Evolutionary conservation across 30 jellyfish, hydroid and myxozoan genomes (phyloP).

Genomic region (Sanderia malayensis): DNA sequence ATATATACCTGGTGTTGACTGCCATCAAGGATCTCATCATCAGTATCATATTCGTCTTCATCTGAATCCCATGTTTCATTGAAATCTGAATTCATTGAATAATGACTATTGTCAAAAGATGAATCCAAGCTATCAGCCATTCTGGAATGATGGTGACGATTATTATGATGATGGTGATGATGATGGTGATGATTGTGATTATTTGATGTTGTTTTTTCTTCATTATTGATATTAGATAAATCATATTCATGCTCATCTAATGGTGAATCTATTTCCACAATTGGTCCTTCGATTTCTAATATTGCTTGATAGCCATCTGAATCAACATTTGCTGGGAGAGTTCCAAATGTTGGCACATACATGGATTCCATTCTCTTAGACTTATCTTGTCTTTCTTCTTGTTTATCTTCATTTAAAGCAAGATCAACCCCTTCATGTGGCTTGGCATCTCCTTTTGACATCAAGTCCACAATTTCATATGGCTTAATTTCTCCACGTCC

Average conservation of each 20-base stretch:
- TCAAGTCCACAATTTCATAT: conserved; percentile 39
- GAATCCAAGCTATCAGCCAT: conserved; percentile 6
- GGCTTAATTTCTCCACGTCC: conserved; percentile 71
- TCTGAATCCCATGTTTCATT: conserved; percentile 92
- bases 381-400: neutral
- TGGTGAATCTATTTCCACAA: neutral
- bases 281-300: conserved; percentile 8
- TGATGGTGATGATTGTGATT: neutral
- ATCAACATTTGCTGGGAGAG: neutral
- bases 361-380: conserved; percentile 40
- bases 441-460: neutral
- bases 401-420: neutral
- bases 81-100: conserved; percentile 13
- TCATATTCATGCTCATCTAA: neutral
- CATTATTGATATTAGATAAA: neutral
- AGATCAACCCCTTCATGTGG: neutral
- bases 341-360: conserved; percentile 41
- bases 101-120: neutral
- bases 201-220: no score
- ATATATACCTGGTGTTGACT: neutral
- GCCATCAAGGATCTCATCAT: conserved; percentile 61
- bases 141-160: neutral
- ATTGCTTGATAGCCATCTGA: conserved; percentile 41
- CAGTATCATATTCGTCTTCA: conserved; percentile 76
- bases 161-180: no score